Conservation (phyloP, 2,113 vertebrate species). For the Channa maculata region DNA sequence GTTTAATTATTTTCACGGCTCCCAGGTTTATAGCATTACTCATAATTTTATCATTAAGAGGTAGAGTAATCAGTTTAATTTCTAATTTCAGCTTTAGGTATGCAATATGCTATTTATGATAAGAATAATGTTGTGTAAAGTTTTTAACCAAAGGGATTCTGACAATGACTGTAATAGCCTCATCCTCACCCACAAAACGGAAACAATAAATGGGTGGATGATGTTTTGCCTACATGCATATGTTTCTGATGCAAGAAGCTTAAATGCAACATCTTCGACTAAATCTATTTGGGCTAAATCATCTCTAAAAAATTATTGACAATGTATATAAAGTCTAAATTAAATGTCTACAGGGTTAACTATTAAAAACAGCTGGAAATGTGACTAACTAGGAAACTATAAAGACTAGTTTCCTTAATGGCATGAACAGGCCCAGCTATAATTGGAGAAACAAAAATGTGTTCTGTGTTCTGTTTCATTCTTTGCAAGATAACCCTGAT, state of each 20-base stretch:
- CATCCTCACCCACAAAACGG: not conserved
- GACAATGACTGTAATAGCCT: not conserved
- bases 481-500: constrained; percentile 36
- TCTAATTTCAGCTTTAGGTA: no score
- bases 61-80: no score
- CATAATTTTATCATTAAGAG: no score
- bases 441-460: constrained; percentile 19
- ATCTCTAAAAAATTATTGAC: no score
- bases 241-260: not conserved
- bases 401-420: constrained; percentile 1
- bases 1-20: not conserved
- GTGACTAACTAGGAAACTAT: not conserved
- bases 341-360: not conserved
- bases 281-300: not conserved
- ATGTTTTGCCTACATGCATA: no score
- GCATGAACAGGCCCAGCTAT: not conserved
- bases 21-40: not conserved
- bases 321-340: no score
- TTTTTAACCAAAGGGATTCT: constrained; percentile 1
- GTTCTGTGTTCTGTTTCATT: constrained; percentile 33
- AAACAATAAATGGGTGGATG: no score
- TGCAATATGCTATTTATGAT: not conserved
- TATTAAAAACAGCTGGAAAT: not conserved
- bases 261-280: not conserved
- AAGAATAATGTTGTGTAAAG: not conserved